phyloP scores from a whole-genome alignment of 1,140 invertebrate species.

The Onthophagus taurus region DNA sequence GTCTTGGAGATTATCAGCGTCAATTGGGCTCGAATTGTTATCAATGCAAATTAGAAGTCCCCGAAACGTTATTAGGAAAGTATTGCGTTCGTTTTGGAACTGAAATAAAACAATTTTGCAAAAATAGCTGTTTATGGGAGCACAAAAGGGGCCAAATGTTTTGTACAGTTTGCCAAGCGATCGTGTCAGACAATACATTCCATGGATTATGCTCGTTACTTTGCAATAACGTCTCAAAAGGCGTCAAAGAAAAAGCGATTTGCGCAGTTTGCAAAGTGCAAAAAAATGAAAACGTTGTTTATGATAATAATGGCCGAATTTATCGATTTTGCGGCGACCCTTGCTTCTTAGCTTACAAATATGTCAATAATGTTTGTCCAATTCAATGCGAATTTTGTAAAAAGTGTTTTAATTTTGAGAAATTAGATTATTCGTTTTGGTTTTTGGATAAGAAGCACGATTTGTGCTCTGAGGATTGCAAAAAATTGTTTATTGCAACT shows the following conservation, averaged over 20 bases:
- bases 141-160: conserved; percentile 86
- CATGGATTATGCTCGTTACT: conserved; percentile 79
- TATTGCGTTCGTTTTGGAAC: conserved; percentile 89
- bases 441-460: conserved; percentile 59
- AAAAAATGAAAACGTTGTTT: conserved; percentile 62
- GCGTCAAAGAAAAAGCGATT: conserved; percentile 23
- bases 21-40: conserved; percentile 70
- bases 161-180: conserved; percentile 88
- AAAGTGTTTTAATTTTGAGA: conserved; percentile 67
- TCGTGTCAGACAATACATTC: conserved; percentile 53
- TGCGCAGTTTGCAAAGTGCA: conserved; percentile 61
- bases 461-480: conserved; percentile 79
- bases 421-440: conserved; percentile 58
- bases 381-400: conserved; percentile 76
- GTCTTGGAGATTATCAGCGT: conserved; percentile 65
- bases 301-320: conserved; percentile 54
- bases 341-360: conserved; percentile 88
- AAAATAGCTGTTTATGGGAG: conserved; percentile 72
- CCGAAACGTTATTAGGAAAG: conserved; percentile 70
- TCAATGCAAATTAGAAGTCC: conserved; percentile 67
- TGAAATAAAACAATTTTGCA: conserved; percentile 87
- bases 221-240: conserved; percentile 80
- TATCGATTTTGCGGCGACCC: conserved; percentile 80
- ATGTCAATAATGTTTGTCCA: conserved; percentile 77
- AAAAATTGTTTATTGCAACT: conserved; percentile 81